Base-by-base conservation (phyloP, 2,797 vertebrate species). In the Podarcis siculus region DNA sequence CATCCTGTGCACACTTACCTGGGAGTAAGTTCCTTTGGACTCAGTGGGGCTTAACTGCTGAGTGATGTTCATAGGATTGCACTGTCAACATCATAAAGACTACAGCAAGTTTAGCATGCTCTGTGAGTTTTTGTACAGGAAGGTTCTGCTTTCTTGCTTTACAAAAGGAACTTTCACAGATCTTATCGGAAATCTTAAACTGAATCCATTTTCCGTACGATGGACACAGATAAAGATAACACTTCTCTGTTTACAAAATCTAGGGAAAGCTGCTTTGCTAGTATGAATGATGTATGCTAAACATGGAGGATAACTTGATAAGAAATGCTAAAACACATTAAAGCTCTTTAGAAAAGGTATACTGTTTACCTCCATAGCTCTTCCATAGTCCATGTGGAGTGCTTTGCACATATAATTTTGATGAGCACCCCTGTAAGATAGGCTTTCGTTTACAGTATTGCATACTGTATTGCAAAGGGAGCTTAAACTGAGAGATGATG, bases 161-260 rank as follows among this genome's bases (percentile, higher is more conserved):
- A 49, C 25, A 49, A 78, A 37, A 35, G 32, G 19, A 32, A 61
- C 67, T 13, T 21, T 6, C 32, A 19, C 17, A 94, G 93, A 95
- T 95, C 94, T 91, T 92, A 64, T 93, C 93, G 83, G 94, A 94
- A 85, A 49, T 71, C 35, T 76, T 61, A 87, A 83, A 67, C 42
- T 1, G 77, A 77, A 81, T 85, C 87, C 80, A 79, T 93, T 93
- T 94, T 85, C 88, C 2, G 90, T 84, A 64, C 89, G 94, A 8
- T 95, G 89, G 92, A 88, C 86, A 5, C 5, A 3, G 67, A n/a
- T 61, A 66, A 88, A 61, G 19, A 30, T 45, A 67, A 87, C 82
- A 92, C 86, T 84, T 15, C 49, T 91, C 87, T 92, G 78, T 93
- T 86, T 93, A 86, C 87, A 89, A 73, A 92, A 82, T 78, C 76